Evolutionary conservation across 2,113 vertebrate genomes (phyloP), one percentile per base, ranked within the genome.

Genomic region (Hystrix cristata): DNA sequence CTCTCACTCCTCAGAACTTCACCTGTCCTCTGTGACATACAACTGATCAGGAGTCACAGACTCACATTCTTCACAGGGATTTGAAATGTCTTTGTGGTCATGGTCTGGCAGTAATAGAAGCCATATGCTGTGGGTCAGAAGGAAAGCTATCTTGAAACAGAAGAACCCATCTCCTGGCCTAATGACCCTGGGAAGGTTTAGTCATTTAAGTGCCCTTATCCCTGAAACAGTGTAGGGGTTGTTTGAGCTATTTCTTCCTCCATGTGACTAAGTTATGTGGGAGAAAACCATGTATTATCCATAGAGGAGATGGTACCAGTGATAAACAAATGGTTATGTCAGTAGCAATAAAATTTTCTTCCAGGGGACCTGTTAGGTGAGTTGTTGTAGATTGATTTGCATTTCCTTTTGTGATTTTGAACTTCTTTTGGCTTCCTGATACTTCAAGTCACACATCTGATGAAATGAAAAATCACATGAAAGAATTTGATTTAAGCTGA

Each of bases 101-200:
- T 96, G 95, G 97, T 98, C 98, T 98, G 96, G 25, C 27, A 94
- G 95, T 98, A 98, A 98, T 95, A 97, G 90, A 69, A 98, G 88
- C 97, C 96, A 95, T 94, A 96, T 59, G 38, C 89, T 91, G 12
- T 91, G 91, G 98, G 97, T 98, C 95, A 97, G 86, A 71, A 95
- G 92, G 85, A 97, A 98, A 98, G 96, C 94, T 96, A 81, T 98
- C 97, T 96, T 98, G 98, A 98, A 98, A 98, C 88, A 98, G 98
- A 98, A 96, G 97, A 96, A 92, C 97, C 93, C 92, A 97, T 97
- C 98, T 98, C 98, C 93, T 96, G 96, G 82, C 95, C 96, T 97
- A 90, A 96, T 98, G 98, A 98, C 97, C 95, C 95, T 92, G 96
- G 96, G 97, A 98, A 97, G 98, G 98, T 98, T 98, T 97, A 97